These are phyloP conservation scores for Sacculina carcini DNA, from an alignment of 2,888 invertebrate genomes.

Conservation along the genomic window DNA sequence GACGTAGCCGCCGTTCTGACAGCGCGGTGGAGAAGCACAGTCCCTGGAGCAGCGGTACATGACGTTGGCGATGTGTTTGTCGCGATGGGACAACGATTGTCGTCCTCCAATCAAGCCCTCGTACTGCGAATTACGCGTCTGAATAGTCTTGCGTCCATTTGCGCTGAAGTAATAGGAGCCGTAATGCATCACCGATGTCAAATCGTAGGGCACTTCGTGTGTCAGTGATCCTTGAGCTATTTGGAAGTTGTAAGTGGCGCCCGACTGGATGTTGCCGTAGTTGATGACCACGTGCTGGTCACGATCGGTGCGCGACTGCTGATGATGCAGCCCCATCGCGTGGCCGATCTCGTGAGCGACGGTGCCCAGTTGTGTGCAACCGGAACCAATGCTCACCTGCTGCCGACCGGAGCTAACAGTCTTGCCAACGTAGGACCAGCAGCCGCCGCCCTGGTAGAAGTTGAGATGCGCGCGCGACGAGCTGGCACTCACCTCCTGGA, in stretches of 20 bases:
- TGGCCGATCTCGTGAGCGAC: conserved; percentile 16
- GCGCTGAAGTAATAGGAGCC: not conserved
- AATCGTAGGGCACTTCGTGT: not conserved
- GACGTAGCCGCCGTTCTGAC: conserved; percentile 6
- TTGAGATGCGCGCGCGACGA: not conserved
- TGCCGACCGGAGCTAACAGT: conserved; percentile 16
- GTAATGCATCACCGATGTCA: conserved; percentile 3
- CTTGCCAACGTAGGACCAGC: not conserved
- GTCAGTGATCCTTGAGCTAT: not conserved
- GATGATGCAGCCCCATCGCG: conserved; percentile 21
- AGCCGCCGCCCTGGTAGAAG: not conserved
- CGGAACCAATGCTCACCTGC: conserved; percentile 23
- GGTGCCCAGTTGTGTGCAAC: conserved; percentile 16
- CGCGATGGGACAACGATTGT: conserved; percentile 14
- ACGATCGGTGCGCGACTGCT: conserved; percentile 20
- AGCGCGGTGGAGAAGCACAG: not conserved
- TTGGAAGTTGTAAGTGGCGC: not conserved
- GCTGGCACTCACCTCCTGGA: conserved; percentile 15
- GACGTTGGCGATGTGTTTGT: conserved; percentile 14
- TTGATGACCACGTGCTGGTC: conserved; percentile 19
- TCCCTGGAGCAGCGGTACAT: conserved; percentile 14
- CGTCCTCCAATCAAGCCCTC: conserved; percentile 17
- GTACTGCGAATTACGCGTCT: conserved; percentile 6
- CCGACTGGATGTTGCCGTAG: conserved; percentile 14
- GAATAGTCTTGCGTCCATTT: not conserved